Conservation (phyloP, 2,113 vertebrate genomes). For the Aplodontia rufa region DNA sequence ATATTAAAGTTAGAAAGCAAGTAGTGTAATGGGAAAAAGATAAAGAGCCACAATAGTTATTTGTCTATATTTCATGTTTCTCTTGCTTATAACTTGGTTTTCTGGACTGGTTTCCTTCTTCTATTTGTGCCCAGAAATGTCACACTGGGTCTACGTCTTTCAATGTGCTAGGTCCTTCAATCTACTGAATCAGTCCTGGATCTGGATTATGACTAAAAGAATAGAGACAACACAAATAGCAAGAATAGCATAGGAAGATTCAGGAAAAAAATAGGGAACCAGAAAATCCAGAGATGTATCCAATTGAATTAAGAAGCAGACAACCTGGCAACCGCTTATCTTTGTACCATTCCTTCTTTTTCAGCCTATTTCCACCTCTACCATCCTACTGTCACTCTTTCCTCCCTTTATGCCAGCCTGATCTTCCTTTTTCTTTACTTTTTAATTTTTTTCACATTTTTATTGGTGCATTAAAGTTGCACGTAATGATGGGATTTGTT, state of each 20-base stretch:
- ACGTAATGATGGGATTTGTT: too few species aligned
- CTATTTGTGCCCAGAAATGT: slow-evolving; percentile 14
- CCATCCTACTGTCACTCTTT: background rate
- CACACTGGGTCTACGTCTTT: background rate
- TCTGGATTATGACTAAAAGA: background rate
- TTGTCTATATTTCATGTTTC: background rate
- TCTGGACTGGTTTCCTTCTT: background rate
- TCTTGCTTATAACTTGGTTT: slow-evolving; percentile 8
- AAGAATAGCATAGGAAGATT: background rate
- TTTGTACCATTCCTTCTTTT: background rate
- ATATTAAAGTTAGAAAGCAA: slow-evolving; percentile 20
- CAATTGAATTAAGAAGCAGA: background rate
- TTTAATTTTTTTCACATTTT: too few species aligned
- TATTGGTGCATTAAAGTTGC: too few species aligned
- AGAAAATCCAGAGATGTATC: background rate
- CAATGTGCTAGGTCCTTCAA: background rate
- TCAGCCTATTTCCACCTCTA: background rate
- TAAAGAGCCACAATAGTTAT: background rate
- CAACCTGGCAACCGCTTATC: background rate
- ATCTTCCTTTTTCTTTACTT: slow-evolving; percentile 19
- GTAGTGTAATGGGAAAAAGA: background rate
- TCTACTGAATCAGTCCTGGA: background rate
- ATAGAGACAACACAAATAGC: background rate
- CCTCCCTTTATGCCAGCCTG: background rate
- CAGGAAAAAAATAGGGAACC: background rate